These are phyloP conservation scores for Protomyctophum bolini DNA, from an alignment of 2,113 vertebrate species.

Conservation along the genomic window DNA sequence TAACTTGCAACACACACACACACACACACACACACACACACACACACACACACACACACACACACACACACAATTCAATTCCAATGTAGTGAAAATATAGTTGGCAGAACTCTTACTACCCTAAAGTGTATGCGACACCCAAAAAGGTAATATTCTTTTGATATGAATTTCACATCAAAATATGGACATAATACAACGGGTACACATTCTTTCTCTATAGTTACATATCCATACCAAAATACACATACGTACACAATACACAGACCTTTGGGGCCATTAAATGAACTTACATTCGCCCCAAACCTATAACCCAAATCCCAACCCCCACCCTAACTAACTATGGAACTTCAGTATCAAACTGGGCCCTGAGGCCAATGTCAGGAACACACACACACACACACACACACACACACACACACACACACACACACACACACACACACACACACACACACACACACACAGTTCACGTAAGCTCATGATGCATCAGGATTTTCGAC, in stretches of 20 bases:
- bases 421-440: slow-evolving; percentile 11
- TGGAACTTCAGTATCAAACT: no score
- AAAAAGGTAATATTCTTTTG: no score
- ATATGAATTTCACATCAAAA: slow-evolving; percentile 19
- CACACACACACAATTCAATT: not conserved
- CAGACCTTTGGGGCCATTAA: no score
- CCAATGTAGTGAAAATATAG: not conserved
- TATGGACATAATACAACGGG: slow-evolving; percentile 20
- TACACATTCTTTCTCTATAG: not conserved
- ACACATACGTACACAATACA: no score
- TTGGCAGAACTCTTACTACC: not conserved
- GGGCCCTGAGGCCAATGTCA: no score
- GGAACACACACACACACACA: not conserved
- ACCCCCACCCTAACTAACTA: no score
- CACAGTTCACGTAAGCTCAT: not conserved
- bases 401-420: not conserved
- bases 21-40: no score
- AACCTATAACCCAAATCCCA: no score
- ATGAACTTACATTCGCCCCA: no score
- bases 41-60: no score
- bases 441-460: slow-evolving; percentile 2
- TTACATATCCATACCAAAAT: no score
- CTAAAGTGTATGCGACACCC: no score
- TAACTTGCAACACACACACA: slow-evolving; percentile 6
- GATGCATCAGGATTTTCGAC: not conserved